Base-by-base conservation (phyloP, 2,888 invertebrate genomes). In the Athalia rosae region DNA sequence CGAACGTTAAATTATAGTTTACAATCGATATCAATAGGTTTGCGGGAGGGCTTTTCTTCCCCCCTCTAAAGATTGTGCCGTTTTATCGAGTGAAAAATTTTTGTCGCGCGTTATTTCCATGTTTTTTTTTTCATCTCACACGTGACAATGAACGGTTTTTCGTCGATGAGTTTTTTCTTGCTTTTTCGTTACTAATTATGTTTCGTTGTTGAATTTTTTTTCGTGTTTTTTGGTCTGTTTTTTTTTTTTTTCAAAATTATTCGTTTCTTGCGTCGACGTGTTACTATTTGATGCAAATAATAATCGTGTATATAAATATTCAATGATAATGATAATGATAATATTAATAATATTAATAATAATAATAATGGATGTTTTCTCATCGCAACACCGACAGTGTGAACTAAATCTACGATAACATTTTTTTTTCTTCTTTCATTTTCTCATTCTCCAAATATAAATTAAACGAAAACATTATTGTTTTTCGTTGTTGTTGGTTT, bases 341-440 rank as follows among this genome's bases (percentile, higher is more conserved):
- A 83, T 83, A 81, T 79, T 69, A 79, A 77, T 80, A 81, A 79
- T 83, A 79, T 83, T 82, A 80, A 79, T 83, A 82, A 80, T 80
- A 80, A 80, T 80, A 82, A 83, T 82, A 83, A 82, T 28, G 28
- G 28, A 28, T 28, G 28, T 28, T 28, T 28, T 28, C n/a, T n/a
- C n/a, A n/a, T 28, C 28, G 2, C 28, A 28, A 2, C 28, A 28
- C 28, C 28, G 28, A 28, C 83, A 82, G 86, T 86, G 86, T 86
- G 82, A 86, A 84, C 83, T 85, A 85, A 87, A 86, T 86, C 84
- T 86, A 88, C 82, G 82, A 85, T 85, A 87, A 86, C 85, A 86
- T 85, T 83, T 83, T 84, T 85, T 81, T 79, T 84, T 84, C 28
- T 28, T 28, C 28, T 28, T 28, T 28, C 28, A 28, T 28, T 28